Evolutionary conservation across 2,113 vertebrate species (phyloP), one percentile per base, ranked within the genome.

Genomic region (Eudyptes chrysolophus): DNA sequence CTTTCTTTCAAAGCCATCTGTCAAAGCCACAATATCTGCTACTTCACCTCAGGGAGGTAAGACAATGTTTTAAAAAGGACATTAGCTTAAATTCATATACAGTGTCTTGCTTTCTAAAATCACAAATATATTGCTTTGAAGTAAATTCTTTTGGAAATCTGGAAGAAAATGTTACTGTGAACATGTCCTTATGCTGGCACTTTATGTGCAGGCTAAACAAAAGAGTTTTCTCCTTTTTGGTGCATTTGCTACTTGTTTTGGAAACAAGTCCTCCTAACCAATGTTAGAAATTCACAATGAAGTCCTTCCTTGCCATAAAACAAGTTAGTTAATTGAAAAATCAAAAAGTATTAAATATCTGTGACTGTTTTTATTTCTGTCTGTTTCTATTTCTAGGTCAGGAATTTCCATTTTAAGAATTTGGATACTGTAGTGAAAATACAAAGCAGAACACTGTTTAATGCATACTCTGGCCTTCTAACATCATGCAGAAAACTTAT

Each of bases 401-500:
- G 60, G 6, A 65, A 76, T 68, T 79, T 58, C 16, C 61, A 3
- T 85, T 86, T 84, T 54, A 92, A 48, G 8, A 49, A 69, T 42
- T 42, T 72, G 30, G 15, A 57, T 74, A 49, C 21, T 44, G 2
- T 90, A 86, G 16, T 86, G 49, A 90, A 90, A 90, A 65, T 49
- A 49, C 29, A 83, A 93, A 85, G 14, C 9, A 40, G 26, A 92
- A 38, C 36, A 57, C 49, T 58, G 7, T 42, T 88, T 84, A 92
- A 64, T 77, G 55, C 57, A 54, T 84, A 29, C 25, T 69, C 44
- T 84, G 40, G 25, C 58, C 36, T 77, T 88, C 60, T 62, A 94
- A 86, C 36, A 90, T 46, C 71, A 74, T 10, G 57, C 32, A 89
- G 51, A 94, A 92, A 94, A 92, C 34, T 83, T 96, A 94, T 7